A percentile compares a stretch with the other conserved stretches of the same genome.
phyloP scores from a whole-genome alignment of 2,888 invertebrate species.

The Chymomyza caudatula region DNA sequence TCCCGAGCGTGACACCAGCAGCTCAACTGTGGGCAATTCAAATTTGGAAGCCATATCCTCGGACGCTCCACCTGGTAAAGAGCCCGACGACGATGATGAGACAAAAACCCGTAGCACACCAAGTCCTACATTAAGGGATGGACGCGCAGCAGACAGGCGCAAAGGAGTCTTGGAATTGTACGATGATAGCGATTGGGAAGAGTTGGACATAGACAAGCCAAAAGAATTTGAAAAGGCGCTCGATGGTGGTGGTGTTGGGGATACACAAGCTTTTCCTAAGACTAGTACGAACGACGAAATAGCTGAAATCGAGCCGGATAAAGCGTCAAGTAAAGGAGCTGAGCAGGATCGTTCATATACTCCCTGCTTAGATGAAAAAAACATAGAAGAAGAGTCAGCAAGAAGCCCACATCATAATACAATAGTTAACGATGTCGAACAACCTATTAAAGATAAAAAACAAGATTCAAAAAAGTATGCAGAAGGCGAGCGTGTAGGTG shows the following conservation, averaged over 20 bases:
- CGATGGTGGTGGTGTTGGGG: conserved; percentile 79
- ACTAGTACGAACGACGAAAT: neutral
- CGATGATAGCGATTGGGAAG: conserved; percentile 80
- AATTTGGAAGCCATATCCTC: conserved; percentile 7
- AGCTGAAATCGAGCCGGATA: neutral
- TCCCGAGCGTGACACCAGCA: conserved; percentile 28
- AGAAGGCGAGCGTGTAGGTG: conserved; percentile 18
- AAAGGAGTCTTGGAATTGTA: conserved; percentile 80
- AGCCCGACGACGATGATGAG: conserved; percentile 26
- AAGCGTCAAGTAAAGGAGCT: conserved; percentile 57
- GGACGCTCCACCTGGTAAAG: neutral
- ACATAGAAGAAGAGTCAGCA: conserved; percentile 61
- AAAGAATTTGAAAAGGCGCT: conserved; percentile 57
- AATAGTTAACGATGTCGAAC: neutral
- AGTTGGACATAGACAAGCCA: conserved; percentile 75
- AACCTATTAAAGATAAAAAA: neutral
- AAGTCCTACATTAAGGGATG: conserved; percentile 49
- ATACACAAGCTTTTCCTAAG: neutral
- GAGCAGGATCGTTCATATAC: conserved; percentile 86
- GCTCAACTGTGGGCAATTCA: conserved; percentile 8
- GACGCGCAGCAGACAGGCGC: conserved; percentile 47
- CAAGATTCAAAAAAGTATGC: neutral
- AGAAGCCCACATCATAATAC: neutral
- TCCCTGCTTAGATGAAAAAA: conserved; percentile 85
- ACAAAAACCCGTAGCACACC: conserved; percentile 45